A percentile compares a stretch with the other conserved stretches of the same genome.
Evolutionary conservation across 2,797 vertebrate genomes (phyloP).

Genomic region (Decapterus maruadsi): DNA sequence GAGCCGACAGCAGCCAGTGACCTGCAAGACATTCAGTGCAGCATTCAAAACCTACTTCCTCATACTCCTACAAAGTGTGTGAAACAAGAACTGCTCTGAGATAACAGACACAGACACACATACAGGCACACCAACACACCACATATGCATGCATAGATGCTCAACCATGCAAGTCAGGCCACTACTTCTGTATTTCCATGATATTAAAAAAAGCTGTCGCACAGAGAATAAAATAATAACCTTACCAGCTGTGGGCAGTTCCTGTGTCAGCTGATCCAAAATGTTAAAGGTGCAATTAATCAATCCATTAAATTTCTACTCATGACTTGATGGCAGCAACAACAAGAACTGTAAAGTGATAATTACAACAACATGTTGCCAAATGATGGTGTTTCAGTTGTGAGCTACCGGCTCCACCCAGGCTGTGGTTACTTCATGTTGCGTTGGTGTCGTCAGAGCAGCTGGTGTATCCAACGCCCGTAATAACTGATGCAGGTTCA

Average conservation of each 20-base stretch:
- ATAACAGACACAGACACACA: constrained; percentile 24
- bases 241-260: not conserved
- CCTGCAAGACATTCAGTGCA: constrained; percentile 59
- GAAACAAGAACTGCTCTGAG: constrained; percentile 77
- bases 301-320: constrained; percentile 2
- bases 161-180: constrained; percentile 18
- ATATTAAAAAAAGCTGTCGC: constrained; percentile 11
- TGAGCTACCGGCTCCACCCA: constrained; percentile 73
- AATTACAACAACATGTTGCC: constrained; percentile 64
- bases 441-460: constrained; percentile 52
- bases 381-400: constrained; percentile 72
- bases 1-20: constrained; percentile 35
- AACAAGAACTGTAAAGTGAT: constrained; percentile 3
- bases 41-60: constrained; percentile 82
- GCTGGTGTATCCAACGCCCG: constrained; percentile 55
- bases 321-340: constrained; percentile 17
- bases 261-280: constrained; percentile 17
- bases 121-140: constrained; percentile 23
- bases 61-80: constrained; percentile 68
- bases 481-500: constrained; percentile 55
- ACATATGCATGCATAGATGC: constrained; percentile 15
- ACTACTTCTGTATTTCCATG: constrained; percentile 69
- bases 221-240: constrained; percentile 20
- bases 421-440: constrained; percentile 71
- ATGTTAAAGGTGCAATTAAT: constrained; percentile 34